These are phyloP conservation scores for Sitodiplosis mosellana DNA, from an alignment of 1,140 invertebrate genomes.

Conservation along the genomic window DNA sequence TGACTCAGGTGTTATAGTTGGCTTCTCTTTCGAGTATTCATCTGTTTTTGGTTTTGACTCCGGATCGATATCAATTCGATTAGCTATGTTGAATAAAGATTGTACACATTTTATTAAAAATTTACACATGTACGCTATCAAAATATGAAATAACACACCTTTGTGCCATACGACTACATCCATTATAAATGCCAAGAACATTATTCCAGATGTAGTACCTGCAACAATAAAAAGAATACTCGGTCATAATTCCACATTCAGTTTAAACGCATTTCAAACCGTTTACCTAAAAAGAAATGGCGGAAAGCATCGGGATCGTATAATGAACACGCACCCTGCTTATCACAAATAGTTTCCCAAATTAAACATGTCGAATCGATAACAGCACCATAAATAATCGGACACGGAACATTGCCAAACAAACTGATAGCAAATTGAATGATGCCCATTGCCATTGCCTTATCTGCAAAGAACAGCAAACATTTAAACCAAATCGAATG, in stretches of 20 bases:
- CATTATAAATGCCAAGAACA: constrained; percentile 62
- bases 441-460: constrained; percentile 83
- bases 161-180: constrained; percentile 69
- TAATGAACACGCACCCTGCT: constrained; percentile 61
- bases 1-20: background rate
- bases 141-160: too few relatives aligned
- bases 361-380: constrained; percentile 80
- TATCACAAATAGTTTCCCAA: constrained; percentile 65
- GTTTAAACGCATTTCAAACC: background rate
- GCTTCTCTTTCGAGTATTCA: background rate
- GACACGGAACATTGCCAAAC: constrained; percentile 85
- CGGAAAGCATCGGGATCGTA: constrained; percentile 71
- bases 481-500: background rate
- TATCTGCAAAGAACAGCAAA: constrained; percentile 33
- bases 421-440: constrained; percentile 85
- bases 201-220: constrained; percentile 66
- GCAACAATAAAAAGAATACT: constrained; percentile 2
- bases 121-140: too few relatives aligned
- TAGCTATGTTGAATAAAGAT: too few relatives aligned
- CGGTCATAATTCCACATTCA: constrained; percentile 2
- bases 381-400: constrained; percentile 78
- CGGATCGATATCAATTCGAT: constrained; percentile 46
- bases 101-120: too few relatives aligned
- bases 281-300: constrained; percentile 66
- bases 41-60: constrained; percentile 5